These are phyloP conservation scores for Maniola jurtina DNA, from an alignment of 1,140 invertebrate species.

Conservation along the genomic window DNA sequence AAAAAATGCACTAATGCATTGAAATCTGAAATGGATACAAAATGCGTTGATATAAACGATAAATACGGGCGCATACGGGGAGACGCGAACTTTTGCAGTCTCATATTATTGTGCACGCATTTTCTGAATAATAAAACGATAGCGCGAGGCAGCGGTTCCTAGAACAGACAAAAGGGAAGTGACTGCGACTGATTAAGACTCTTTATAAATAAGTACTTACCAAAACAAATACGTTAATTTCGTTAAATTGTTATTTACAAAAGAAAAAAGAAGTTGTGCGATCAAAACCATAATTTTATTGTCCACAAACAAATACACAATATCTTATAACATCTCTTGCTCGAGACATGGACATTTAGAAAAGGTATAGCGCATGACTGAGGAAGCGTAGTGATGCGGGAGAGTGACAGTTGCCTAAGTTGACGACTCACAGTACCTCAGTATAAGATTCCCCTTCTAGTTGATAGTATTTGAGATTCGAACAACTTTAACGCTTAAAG, in stretches of 20 bases:
- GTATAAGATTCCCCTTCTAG: too few species aligned
- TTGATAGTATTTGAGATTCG: too few species aligned
- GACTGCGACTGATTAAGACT: background rate
- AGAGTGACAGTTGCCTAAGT: too few species aligned
- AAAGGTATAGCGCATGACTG: too few species aligned
- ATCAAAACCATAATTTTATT: slow-evolving; percentile 34
- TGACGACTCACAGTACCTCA: too few species aligned
- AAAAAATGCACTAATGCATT: too few species aligned
- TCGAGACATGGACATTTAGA: slow-evolving; percentile 30
- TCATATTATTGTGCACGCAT: background rate
- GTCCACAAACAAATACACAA: slow-evolving; percentile 30
- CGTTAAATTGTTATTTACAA: slow-evolving; percentile 37
- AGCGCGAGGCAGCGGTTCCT: slow-evolving; percentile 36
- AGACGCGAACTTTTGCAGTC: too few species aligned
- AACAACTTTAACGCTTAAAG: too few species aligned
- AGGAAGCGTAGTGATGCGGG: too few species aligned
- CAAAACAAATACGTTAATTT: slow-evolving; percentile 30
- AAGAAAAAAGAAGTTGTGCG: slow-evolving; percentile 21
- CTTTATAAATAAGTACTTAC: slow-evolving; percentile 34
- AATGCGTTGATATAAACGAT: too few species aligned
- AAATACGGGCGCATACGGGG: too few species aligned
- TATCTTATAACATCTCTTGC: background rate
- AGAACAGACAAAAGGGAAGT: slow-evolving; percentile 16
- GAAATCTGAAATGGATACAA: too few species aligned
- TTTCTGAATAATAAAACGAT: slow-evolving; percentile 21